These are phyloP conservation scores for Enteromius anoplus DNA, from an alignment of 2,797 vertebrate species.

Conservation along the genomic window DNA sequence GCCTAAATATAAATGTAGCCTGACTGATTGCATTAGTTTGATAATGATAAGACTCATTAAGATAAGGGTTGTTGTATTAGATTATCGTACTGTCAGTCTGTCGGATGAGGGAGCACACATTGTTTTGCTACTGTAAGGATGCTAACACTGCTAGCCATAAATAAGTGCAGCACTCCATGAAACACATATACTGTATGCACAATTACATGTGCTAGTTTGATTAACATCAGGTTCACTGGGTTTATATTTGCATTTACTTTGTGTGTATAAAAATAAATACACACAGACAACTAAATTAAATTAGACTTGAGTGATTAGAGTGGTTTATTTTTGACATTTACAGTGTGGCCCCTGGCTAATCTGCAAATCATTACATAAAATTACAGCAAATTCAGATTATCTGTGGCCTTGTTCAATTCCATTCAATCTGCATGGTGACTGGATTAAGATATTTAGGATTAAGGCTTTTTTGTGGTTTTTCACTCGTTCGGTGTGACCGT, in stretches of 20 bases:
- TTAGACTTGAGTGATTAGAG: background rate
- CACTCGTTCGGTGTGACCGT: background rate
- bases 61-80: constrained; percentile 65
- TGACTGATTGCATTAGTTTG: constrained; percentile 49
- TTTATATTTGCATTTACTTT: constrained; percentile 26
- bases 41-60: constrained; percentile 56
- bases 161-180: constrained; percentile 50
- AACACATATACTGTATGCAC: constrained; percentile 34
- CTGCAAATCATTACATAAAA: constrained; percentile 52
- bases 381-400: constrained; percentile 43
- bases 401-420: background rate
- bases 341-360: constrained; percentile 33
- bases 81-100: constrained; percentile 66
- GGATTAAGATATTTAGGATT: constrained; percentile 49
- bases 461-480: background rate
- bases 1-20: constrained; percentile 51
- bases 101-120: constrained; percentile 40
- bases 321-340: constrained; percentile 34
- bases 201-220: constrained; percentile 20
- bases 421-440: constrained; percentile 44
- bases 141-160: constrained; percentile 59
- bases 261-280: background rate
- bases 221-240: constrained; percentile 40
- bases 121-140: constrained; percentile 38
- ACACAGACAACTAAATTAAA: background rate